Base-by-base conservation (phyloP, 1,140 invertebrate species). In the Olivierus martensii region DNA sequence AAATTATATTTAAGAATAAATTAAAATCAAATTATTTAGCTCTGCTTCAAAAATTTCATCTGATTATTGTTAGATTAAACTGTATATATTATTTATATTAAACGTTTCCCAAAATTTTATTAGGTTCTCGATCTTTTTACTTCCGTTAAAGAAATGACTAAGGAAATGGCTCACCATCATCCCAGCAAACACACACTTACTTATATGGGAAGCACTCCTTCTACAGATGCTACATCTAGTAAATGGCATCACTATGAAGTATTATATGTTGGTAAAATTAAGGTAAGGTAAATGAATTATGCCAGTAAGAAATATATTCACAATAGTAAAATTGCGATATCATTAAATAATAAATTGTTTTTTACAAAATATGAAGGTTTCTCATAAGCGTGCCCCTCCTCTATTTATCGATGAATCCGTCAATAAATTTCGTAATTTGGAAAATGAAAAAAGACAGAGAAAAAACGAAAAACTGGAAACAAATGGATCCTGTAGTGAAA, bases 351-450 rank as follows among this genome's bases (percentile, higher is more conserved):
- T 28, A 9, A n/a, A 28, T 28, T 9, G 28, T 28, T 28, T 28
- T n/a, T 9, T 28, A 28, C 9, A 28, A 6, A 28, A 6, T 28
- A 28, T 28, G 4, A 38, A 62, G 59, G 56, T 89, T 51, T 82
- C 82, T 36, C 80, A 84, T 66, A 78, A 82, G 66, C 88, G 87
- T 65, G 84, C 92, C 18, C 82, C 86, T 5, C 82, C 86, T 60
- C 78, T 80, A 0, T 84, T 93, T 59, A 90, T 94, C 53, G 90
- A 96, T 65, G 87, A 92, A 63, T 84, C 87, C 11, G 69, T 93
- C 35, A 76, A 81, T 47, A 89, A 85, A 67, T 88, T 95, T 63
- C 78, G 79, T 44, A 74, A 78, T 11, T 80, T 86, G 63, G 79
- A 82, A 52, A 47, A 55, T 21, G 46, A 61, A 12, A 41, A 57